Base-by-base conservation (phyloP, 2,113 vertebrate genomes). In the Sminthopsis crassicaudata region DNA sequence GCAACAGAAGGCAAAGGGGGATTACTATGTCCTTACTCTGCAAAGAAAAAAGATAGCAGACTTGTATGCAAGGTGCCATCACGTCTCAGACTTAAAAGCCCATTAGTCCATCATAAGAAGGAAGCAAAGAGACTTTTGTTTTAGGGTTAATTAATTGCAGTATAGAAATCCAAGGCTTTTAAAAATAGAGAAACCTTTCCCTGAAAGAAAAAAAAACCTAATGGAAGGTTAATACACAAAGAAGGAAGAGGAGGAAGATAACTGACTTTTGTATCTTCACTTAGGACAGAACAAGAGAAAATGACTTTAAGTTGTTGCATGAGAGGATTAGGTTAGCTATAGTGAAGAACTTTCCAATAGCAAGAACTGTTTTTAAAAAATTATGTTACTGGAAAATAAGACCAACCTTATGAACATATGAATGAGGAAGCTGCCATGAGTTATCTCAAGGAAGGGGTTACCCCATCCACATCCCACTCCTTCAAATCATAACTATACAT, bases 11-110 rank as follows among this genome's bases (percentile, higher is more conserved):
- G 96, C 84, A 95, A 96, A 11, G 94, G 26, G 67, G 25, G 53
- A 54, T 76, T 24, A 4, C 91, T 52, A n/a, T 27, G 90, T 91
- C 89, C 95, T 92, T 96, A 92, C 42, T 96, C 95, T 93, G 95
- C 26, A 46, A 22, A 92, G 96, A 96, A 94, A 96, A 94, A 19
- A 91, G 26, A 89, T 94, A 96, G 46, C 92, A 96, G 92, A 97
- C 94, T 93, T 51, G 22, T 60, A 92, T 36, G 46, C 53, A 91
- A 95, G 53, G 88, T 95, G 93, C 92, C 90, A 92, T 60, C 42
- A 30, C 46, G 90, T 95, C 67, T 89, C n/a, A 96, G 55, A 53
- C 30, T 91, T 94, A 95, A 97, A 96, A 89, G 90, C 46, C 91
- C 93, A 94, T 48, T 0, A 0, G 54, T 90, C 60, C 46, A 53